Evolutionary conservation across 1,140 invertebrate species (phyloP), one percentile per base, ranked within the genome.

Genomic region (Trissolcus basalis): DNA sequence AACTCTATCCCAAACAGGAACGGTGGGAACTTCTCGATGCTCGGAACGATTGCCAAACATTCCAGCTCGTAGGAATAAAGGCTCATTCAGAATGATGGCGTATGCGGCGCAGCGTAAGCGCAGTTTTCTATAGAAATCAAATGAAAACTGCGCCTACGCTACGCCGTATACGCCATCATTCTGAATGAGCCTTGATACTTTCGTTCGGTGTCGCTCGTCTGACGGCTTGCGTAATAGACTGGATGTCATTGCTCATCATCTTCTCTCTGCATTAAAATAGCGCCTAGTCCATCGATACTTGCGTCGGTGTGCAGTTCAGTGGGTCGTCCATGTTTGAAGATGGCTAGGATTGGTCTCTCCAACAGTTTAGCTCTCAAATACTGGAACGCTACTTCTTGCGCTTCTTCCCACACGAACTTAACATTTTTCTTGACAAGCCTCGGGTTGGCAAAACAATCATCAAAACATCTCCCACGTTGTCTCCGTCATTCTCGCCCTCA

Each of bases 1-100:
- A 88, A 88, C n/a, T 65, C 35, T 10, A 78, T 72, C 3, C 82
- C 81, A 0, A 82, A 32, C 11, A 88, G 36, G 71, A 87, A 89
- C 6, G 79, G 50, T 3, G 81, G 50, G 59, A 83, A 84, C 14
- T 70, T 74, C 41, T 79, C 63, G 1, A 77, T 1, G 0, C 67
- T 51, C 55, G 71, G 59, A n/a, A 85, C 78, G 0, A 86, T 79
- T 0, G 83, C 82, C 6, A 88, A 45, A 0, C 79, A 83, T 51
- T 87, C 84, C 0, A 85, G 15, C 55, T 88, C 84, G 39, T 85
- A 86, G 0, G 67, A 70, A 14, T 70, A 58, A 5, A 6, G n/a
- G n/a, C n/a, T n/a, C n/a, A n/a, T n/a, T n/a, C n/a, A n/a, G n/a
- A n/a, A n/a, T n/a, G n/a, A n/a, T n/a, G n/a, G n/a, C n/a, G n/a